These are phyloP conservation scores for Anagyrus pseudococci DNA, from an alignment of 2,888 invertebrate genomes.

Conservation along the genomic window DNA sequence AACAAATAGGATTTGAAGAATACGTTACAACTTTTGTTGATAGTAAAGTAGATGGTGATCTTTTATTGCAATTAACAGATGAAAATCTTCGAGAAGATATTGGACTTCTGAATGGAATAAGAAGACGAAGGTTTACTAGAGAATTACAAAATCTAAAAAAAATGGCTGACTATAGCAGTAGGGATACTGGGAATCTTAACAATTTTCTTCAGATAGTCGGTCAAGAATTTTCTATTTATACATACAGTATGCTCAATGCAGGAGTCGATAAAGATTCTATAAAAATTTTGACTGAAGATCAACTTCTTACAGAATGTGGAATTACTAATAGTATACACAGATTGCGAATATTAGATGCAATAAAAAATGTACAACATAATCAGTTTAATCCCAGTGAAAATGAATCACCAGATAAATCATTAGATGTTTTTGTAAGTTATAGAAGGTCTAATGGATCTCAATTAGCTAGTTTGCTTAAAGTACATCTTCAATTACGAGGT, in stretches of 20 bases:
- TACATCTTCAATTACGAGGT: slow-evolving; percentile 93
- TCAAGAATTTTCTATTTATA: slow-evolving; percentile 92
- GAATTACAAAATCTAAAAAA: slow-evolving; percentile 92
- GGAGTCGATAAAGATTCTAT: slow-evolving; percentile 93
- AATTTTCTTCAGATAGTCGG: slow-evolving; percentile 84
- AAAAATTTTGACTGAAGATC: slow-evolving; percentile 87
- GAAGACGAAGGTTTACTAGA: slow-evolving; percentile 89
- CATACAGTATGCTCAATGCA: slow-evolving; percentile 94
- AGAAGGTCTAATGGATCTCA: slow-evolving; percentile 97
- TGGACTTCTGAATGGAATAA: slow-evolving; percentile 90
- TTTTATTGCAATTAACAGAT: slow-evolving; percentile 89
- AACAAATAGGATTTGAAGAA: slow-evolving; percentile 93
- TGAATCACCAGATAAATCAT: slow-evolving; percentile 84
- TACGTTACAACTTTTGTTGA: slow-evolving; percentile 85
- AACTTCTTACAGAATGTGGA: slow-evolving; percentile 87
- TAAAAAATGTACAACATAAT: slow-evolving; percentile 66
- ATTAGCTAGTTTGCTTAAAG: slow-evolving; percentile 92
- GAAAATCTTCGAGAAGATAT: slow-evolving; percentile 93
- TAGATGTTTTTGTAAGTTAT: slow-evolving; percentile 98
- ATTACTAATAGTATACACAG: slow-evolving; percentile 95
- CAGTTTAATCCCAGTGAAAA: slow-evolving; percentile 58
- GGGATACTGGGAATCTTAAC: slow-evolving; percentile 90
- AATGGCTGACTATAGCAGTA: slow-evolving; percentile 95
- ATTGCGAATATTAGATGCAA: slow-evolving; percentile 86
- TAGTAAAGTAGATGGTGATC: slow-evolving; percentile 95